A percentile compares a stretch with the other conserved stretches of the same genome.
Conservation (phyloP, 2,113 vertebrate genomes). For the Clarias gariepinus region DNA sequence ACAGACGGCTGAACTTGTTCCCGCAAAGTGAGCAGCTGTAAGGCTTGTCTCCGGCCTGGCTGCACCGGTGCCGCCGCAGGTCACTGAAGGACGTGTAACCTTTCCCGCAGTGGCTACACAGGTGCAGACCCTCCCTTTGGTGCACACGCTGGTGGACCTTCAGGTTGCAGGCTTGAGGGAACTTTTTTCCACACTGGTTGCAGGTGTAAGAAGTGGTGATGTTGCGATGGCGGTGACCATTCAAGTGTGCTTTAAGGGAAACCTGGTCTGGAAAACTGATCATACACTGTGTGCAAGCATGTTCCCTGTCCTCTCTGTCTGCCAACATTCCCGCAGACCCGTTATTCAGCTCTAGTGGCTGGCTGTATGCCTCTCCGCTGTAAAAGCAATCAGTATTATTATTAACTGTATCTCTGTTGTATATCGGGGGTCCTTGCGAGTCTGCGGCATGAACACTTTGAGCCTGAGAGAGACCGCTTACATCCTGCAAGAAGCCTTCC, state of each 20-base stretch:
- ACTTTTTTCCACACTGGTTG: conserved; percentile 72
- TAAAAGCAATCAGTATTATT: conserved; percentile 54
- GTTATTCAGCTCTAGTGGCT: conserved; percentile 53
- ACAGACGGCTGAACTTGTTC: conserved; percentile 75
- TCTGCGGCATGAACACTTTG: conserved; percentile 44
- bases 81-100: conserved; percentile 75
- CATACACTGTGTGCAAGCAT: conserved; percentile 61
- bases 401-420: conserved; percentile 36
- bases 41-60: conserved; percentile 68
- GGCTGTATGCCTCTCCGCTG: conserved; percentile 50
- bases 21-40: conserved; percentile 73
- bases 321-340: conserved; percentile 55
- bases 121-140: conserved; percentile 76
- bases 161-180: conserved; percentile 72
- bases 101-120: conserved; percentile 79
- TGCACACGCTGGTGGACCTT: conserved; percentile 76
- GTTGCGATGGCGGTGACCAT: conserved; percentile 56
- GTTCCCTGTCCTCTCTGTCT: conserved; percentile 53
- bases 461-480: conserved; percentile 56
- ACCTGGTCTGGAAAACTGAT: conserved; percentile 59
- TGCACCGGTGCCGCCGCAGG: conserved; percentile 74
- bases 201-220: conserved; percentile 61
- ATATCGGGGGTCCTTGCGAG: conserved; percentile 53
- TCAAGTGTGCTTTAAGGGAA: conserved; percentile 66
- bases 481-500: conserved; percentile 73